Base-by-base conservation (phyloP, 1,140 invertebrate genomes). In the Odontomachus brunneus region DNA sequence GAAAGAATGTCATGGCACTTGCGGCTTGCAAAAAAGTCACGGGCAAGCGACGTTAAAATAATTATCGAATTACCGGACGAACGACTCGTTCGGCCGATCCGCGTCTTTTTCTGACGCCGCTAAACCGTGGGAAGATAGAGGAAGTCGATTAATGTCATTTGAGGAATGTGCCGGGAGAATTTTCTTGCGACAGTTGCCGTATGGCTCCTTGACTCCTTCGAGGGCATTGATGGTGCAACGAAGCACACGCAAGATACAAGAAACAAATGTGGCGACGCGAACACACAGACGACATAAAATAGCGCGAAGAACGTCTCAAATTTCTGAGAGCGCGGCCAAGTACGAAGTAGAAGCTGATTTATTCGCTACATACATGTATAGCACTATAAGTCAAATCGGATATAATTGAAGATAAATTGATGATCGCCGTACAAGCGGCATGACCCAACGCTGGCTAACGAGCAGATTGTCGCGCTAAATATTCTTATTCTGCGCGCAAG, bases 71-170 rank as follows among this genome's bases (percentile, higher is more conserved):
- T 44, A 55, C 15, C 33, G 17, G 33, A 44, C 29, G 49, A 55
- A 22, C 22, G 49, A 44, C 29, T 74, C n/a, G 22, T 51, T 7
- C 17, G 14, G 49, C 4, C 15, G 17, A 69, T 69, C 22, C 49
- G 49, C 22, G 33, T 69, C 19, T 66, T 65, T 29, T 78, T 67
- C 19, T 38, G 24, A 3, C 33, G 49, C 29, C 12, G 29, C 22
- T 67, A 67, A 78, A 78, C 17, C 49, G 63, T 78, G 75, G 63
- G 63, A 78, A 78, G 63, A 69, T 78, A 78, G 69, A 55, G 15
- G 22, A 48, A 55, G 49, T 14, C 49, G 55, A 69, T 55, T 55
- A 55, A 67, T 55, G 22, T 55, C 63, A 44, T 78, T 78, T 55
- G 63, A 78, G 53, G 49, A 67, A 67, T 55, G 17, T 19, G n/a